Evolutionary conservation across 1,140 invertebrate species (phyloP).

Genomic region (Agrilus planipennis): DNA sequence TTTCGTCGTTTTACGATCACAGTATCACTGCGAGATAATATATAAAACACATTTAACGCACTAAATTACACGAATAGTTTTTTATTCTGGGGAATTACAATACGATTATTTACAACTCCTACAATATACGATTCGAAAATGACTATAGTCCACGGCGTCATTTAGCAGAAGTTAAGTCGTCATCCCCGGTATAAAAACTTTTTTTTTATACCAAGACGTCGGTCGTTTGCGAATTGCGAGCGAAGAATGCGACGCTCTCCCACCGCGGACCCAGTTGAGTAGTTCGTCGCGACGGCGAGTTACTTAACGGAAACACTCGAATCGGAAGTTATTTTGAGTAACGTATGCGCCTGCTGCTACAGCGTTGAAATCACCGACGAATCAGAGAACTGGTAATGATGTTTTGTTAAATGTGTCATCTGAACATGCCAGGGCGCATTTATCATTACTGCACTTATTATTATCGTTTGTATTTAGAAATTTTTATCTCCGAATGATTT

Average conservation of each 20-base stretch:
- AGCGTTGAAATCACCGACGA: too few relatives aligned
- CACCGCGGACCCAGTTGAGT: constrained; percentile 25
- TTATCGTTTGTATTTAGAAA: too few relatives aligned
- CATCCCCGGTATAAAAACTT: constrained; percentile 53
- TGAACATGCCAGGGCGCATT: too few relatives aligned
- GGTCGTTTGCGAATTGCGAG: constrained; percentile 75
- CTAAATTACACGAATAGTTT: constrained; percentile 15
- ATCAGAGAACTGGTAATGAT: too few relatives aligned
- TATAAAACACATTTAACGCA: constrained; percentile 22
- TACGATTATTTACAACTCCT: neutral
- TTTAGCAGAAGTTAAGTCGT: constrained; percentile 70
- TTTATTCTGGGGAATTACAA: constrained; percentile 12
- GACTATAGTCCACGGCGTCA: constrained; percentile 48
- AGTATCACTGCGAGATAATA: constrained; percentile 19
- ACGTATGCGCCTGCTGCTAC: too few relatives aligned
- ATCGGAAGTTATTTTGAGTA: too few relatives aligned
- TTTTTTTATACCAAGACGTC: constrained; percentile 64
- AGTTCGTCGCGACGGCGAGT: constrained; percentile 24
- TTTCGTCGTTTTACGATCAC: constrained; percentile 28
- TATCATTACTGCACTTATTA: too few relatives aligned
- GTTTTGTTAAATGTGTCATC: too few relatives aligned
- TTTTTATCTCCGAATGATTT: too few relatives aligned
- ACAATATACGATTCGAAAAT: constrained; percentile 10
- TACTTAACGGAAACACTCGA: too few relatives aligned
- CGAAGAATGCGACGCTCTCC: constrained; percentile 49